These are phyloP conservation scores for Megaceryle torquata DNA, from an alignment of 2,113 vertebrate genomes.

Conservation along the genomic window DNA sequence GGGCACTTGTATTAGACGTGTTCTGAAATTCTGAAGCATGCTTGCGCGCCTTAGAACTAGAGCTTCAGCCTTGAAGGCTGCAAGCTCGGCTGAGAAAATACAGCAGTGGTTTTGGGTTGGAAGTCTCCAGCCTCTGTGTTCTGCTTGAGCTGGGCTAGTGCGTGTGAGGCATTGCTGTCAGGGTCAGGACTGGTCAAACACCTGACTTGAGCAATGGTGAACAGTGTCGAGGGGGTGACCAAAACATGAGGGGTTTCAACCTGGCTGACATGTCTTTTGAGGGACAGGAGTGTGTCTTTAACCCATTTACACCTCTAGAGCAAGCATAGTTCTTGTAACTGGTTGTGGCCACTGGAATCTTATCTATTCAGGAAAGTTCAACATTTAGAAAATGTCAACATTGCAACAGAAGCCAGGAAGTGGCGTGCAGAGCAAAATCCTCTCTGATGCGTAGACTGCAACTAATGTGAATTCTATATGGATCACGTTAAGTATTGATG, in stretches of 20 bases:
- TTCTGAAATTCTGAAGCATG: background rate
- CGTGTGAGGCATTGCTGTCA: accelerated
- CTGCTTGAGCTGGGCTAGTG: background rate
- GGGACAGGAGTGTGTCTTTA: background rate
- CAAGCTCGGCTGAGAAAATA: background rate
- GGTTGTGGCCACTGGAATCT: background rate
- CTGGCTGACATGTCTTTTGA: background rate
- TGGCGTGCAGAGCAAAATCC: background rate
- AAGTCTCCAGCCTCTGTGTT: background rate
- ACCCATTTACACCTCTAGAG: background rate
- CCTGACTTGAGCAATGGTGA: background rate
- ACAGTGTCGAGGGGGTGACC: background rate
- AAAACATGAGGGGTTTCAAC: background rate
- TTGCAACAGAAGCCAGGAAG: background rate
- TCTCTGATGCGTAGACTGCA: background rate
- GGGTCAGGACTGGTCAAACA: background rate
- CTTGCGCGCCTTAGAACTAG: accelerated
- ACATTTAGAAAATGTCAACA: background rate
- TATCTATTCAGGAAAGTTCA: background rate
- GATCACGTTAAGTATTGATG: background rate
- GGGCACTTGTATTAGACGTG: accelerated
- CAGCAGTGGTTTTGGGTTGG: background rate
- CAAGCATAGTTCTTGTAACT: background rate
- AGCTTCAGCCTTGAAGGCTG: background rate
- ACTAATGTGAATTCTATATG: background rate